Percentiles rank a stretch among this genome's conserved stretches.
Evolutionary conservation across 2,888 invertebrate species (phyloP).

Genomic region (Caradrina kadenii): DNA sequence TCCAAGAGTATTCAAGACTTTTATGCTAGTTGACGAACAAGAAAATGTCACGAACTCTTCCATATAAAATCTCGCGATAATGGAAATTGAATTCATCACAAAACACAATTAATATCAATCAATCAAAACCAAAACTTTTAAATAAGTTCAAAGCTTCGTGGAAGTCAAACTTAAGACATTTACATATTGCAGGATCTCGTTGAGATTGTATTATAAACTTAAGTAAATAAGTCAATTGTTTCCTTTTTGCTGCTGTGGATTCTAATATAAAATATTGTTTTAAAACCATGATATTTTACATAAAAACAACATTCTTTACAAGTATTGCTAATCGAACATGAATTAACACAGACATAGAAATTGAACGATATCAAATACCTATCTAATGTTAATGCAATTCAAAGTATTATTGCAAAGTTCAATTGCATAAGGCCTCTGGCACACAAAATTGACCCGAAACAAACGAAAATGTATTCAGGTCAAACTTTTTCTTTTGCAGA

Average conservation of each 20-base stretch:
- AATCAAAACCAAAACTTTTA: conserved; percentile 44
- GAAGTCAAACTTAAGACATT: conserved; percentile 24
- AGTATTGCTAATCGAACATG: not conserved
- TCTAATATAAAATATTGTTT: not conserved
- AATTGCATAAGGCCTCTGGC: conserved; percentile 6
- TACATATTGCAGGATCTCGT: conserved; percentile 16
- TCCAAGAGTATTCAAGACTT: conserved; percentile 2
- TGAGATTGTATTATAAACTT: conserved; percentile 18
- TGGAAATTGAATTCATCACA: conserved; percentile 36
- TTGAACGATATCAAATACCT: not conserved
- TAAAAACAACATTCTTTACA: not conserved
- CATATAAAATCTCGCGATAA: conserved; percentile 17
- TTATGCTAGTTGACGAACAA: conserved; percentile 1
- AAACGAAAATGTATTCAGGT: conserved; percentile 62
- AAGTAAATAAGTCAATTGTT: conserved; percentile 3
- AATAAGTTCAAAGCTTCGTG: conserved; percentile 34
- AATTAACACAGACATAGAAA: not conserved
- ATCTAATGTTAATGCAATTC: not conserved
- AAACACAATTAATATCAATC: conserved; percentile 48
- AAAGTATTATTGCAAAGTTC: conserved; percentile 6
- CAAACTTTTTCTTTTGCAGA: conserved; percentile 86
- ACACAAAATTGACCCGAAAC: conserved; percentile 52
- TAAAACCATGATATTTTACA: not conserved
- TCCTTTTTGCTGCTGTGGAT: not conserved
- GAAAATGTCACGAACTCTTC: conserved; percentile 15